Percentiles rank a stretch among this genome's conserved stretches.
Conservation (phyloP, 1,140 invertebrate species). For the Musca vetustissima region DNA sequence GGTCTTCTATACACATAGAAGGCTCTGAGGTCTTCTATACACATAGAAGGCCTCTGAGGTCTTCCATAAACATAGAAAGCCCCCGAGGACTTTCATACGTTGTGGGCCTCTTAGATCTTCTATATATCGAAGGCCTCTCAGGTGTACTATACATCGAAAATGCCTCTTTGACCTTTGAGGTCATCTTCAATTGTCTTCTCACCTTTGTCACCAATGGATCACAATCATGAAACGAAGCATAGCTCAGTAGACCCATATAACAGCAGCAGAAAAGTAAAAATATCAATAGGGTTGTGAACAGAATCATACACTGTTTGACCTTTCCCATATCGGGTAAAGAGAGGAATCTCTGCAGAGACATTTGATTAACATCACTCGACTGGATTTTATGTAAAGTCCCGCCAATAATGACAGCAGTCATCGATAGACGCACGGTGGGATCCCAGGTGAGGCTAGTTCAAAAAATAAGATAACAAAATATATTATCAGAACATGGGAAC, state of each 20-base stretch:
- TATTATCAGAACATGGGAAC: no score
- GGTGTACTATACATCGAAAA: no score
- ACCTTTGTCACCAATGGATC: constrained; percentile 69
- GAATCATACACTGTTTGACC: constrained; percentile 55
- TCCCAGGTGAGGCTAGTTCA: constrained; percentile 69
- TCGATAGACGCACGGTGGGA: constrained; percentile 73
- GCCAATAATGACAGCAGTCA: constrained; percentile 76
- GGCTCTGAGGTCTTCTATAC: no score
- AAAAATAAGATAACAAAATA: constrained; percentile 28
- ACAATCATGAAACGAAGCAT: constrained; percentile 74
- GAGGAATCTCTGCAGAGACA: constrained; percentile 81
- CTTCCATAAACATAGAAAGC: no score
- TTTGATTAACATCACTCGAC: constrained; percentile 82
- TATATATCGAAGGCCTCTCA: no score
- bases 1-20: no score
- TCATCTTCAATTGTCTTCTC: not conserved
- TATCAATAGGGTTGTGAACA: constrained; percentile 68
- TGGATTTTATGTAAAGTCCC: constrained; percentile 84
- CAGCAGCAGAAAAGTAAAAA: constrained; percentile 66
- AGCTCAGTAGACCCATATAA: constrained; percentile 77
- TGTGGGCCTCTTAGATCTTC: no score
- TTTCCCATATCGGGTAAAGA: constrained; percentile 44
- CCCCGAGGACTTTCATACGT: no score
- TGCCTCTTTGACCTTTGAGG: no score
- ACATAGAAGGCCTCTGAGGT: no score